Evolutionary conservation across 2,113 vertebrate genomes (phyloP), one percentile per base, ranked within the genome.

Genomic region (Paralichthys olivaceus): DNA sequence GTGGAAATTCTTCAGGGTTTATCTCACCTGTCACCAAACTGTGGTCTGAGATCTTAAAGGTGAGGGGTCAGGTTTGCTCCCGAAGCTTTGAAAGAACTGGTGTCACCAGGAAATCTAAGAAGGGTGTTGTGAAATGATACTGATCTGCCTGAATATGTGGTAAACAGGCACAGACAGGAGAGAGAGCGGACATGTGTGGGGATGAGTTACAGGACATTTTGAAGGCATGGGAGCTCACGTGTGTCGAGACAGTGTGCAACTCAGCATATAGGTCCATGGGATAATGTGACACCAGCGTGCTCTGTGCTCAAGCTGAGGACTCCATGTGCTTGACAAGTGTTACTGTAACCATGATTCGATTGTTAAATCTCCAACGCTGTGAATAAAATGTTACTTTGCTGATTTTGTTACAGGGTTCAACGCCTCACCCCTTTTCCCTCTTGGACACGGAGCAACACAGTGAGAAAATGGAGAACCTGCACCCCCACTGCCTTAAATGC

Each of bases 401-500:
- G 19, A 1, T 29, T 56, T 77, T 72, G 0, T 87, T 79, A 60
- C 81, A 89, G 85, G 81, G 81, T 86, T 49, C 65, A 66, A 25
- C 43, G 25, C 53, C 15, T 69, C 13, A 3, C 57, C 32, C 28
- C 4, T 20, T 40, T 40, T 11, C 47, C 56, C 74, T 26, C 32
- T 13, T 32, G 34, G 20, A 8, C 40, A 55, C 67, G 47, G 49
- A 63, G 47, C 43, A 25, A 13, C 7, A 61, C 3, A 43, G 11
- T 73, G 82, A 76, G 83, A 76, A 75, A 68, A 99, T 99, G 98
- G 97, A 97, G 88, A 94, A 91, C 56, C 94, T 96, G 28, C 98
- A 99, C 83, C 72, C 94, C 5, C 98, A 99, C 91, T 99, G 98
- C 91, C 91, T 96, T 75, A 96, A 96, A 70, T 99, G 98, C 94